Percentiles rank a stretch among this genome's conserved stretches.
These are phyloP conservation scores for Barnardius zonarius DNA, from an alignment of 2,113 vertebrate genomes.

Conservation along the genomic window DNA sequence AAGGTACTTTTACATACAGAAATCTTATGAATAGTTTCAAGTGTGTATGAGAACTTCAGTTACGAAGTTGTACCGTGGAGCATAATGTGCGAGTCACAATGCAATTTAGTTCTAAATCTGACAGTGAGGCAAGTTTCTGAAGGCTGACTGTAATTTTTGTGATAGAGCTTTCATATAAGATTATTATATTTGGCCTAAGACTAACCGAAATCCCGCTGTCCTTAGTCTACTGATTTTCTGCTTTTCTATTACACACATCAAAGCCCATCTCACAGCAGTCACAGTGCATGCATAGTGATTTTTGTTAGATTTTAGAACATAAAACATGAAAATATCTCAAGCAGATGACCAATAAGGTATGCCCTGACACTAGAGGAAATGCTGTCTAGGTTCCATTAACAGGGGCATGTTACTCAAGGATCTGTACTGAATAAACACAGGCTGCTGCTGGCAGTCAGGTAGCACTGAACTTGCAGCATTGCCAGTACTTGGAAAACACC, in stretches of 20 bases:
- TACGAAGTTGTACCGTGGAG: not conserved
- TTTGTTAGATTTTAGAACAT: not conserved
- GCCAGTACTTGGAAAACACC: not conserved
- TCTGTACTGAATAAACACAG: not conserved
- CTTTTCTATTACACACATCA: not conserved
- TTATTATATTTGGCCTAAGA: not conserved
- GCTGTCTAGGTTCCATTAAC: not conserved
- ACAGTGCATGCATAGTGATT: not conserved
- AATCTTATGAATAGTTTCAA: not conserved
- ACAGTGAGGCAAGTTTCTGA: not conserved
- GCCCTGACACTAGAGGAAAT: not conserved
- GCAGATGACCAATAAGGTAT: not conserved
- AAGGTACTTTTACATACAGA: not conserved
- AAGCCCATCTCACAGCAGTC: not conserved
- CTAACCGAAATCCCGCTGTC: not conserved
- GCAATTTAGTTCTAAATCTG: not conserved
- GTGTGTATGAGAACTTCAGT: not conserved
- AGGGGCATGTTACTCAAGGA: not conserved
- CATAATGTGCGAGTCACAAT: not conserved
- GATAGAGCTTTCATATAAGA: not conserved
- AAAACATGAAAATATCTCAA: not conserved
- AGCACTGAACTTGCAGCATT: not conserved
- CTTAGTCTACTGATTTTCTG: not conserved
- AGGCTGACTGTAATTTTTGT: not conserved
- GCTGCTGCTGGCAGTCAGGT: not conserved